phyloP scores from a whole-genome alignment of 2,888 invertebrate genomes.

The Pristionchus entomophagus region DNA sequence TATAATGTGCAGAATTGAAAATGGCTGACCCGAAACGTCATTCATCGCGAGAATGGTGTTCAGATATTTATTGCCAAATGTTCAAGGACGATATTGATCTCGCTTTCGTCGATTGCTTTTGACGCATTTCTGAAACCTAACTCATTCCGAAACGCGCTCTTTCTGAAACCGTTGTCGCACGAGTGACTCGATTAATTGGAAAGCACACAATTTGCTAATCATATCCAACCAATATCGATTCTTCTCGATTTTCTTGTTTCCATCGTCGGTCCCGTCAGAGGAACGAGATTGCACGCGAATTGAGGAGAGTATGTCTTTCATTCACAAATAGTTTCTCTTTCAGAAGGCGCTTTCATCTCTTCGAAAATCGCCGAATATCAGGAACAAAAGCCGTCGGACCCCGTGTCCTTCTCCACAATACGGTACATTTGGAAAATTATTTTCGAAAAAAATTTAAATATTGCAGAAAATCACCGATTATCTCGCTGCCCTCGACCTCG shows the following conservation, averaged over 20 bases:
- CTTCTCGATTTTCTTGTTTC: too few relatives aligned
- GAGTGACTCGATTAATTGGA: not conserved
- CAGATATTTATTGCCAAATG: too few relatives aligned
- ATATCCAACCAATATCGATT: too few relatives aligned
- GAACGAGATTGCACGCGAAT: too few relatives aligned
- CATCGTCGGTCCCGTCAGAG: too few relatives aligned
- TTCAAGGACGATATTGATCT: too few relatives aligned
- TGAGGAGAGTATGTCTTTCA: too few relatives aligned
- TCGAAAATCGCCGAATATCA: not conserved
- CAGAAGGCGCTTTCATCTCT: not conserved
- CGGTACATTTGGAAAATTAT: not conserved
- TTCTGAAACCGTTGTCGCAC: not conserved
- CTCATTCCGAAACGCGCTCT: not conserved
- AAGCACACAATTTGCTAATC: not conserved
- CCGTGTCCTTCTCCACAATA: conserved; percentile 31
- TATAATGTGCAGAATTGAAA: too few relatives aligned
- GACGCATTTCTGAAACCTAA: not conserved
- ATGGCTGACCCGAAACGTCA: too few relatives aligned
- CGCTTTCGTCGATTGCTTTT: too few relatives aligned
- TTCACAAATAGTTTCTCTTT: too few relatives aligned
- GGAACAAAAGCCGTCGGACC: conserved; percentile 1
- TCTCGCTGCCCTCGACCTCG: conserved; percentile 18
- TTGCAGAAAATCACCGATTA: conserved; percentile 24
- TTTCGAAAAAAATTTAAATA: not conserved
- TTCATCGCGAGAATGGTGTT: too few relatives aligned